Evolutionary conservation across 2,888 invertebrate species (phyloP), one percentile per base, ranked within the genome.

Genomic region (Cephus nigrinus): DNA sequence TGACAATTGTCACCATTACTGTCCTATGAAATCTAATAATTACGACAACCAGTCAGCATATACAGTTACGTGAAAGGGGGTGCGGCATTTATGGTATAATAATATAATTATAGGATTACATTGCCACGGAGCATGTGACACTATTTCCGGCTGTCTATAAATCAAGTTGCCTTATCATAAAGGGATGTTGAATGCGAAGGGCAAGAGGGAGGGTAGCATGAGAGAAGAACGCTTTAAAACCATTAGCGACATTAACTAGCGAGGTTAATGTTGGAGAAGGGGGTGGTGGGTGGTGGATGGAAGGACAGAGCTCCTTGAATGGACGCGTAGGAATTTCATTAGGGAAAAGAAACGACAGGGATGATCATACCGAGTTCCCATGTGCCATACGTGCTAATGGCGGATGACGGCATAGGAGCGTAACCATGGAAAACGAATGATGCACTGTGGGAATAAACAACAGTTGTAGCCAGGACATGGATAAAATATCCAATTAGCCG

Each of bases 51-150:
- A 55, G 55, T 55, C 23, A 3, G 55, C 55, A 55, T 55, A 55
- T 23, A 23, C 9, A 55, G 23, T 55, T 55, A 55, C 55, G 55
- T 55, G 1, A 55, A 55, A 55, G 55, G 55, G 71, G 71, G 71
- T 33, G 71, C 71, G 71, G 71, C 71, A 9, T 71, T 12, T 33
- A 55, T 55, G 55, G 55, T 71, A 33, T 71, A 71, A 71, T 71
- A 71, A 32, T 71, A 71, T 71, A 71, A 71, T 71, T 71, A 71
- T 71, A 71, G 71, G 71, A 31, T 71, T 71, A 71, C 71, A 71
- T 31, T 71, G 32, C 71, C 31, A 9, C 32, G 32, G 71, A 71
- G 71, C 71, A 71, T 71, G 71, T 71, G 32, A 71, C 71, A 31
- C 12, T 71, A 71, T 71, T 71, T 71, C 71, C 71, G 71, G 12